A percentile compares a stretch with the other conserved stretches of the same genome.
phyloP scores from a whole-genome alignment of 1,140 invertebrate genomes.

The Meloidogyne exigua region DNA sequence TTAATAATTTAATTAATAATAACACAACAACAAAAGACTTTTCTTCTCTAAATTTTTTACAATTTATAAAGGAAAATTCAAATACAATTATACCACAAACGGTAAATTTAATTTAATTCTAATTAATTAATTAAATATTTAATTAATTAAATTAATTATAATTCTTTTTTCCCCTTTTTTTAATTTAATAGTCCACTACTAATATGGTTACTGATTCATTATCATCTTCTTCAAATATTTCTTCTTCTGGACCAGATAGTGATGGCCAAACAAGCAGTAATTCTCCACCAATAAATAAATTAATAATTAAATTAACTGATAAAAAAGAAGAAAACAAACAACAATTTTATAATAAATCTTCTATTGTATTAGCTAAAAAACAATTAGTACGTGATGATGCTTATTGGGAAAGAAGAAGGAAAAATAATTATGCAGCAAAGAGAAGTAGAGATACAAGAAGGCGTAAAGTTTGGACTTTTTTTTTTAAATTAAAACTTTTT shows the following conservation, averaged over 20 bases:
- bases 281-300: constrained; percentile 1
- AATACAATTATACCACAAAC: neutral
- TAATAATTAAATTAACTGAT: constrained; percentile 2
- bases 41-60: neutral
- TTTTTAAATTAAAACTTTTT: neutral
- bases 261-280: neutral
- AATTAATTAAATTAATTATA: no score
- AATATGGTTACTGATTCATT: neutral
- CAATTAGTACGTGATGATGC: constrained; percentile 72
- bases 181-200: no score
- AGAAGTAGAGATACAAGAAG: constrained; percentile 82
- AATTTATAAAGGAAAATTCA: neutral
- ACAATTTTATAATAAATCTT: neutral
- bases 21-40: neutral
- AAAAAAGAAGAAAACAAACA: constrained; percentile 1
- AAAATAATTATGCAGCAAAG: constrained; percentile 94
- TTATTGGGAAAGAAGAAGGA: constrained; percentile 81
- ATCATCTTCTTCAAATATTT: neutral
- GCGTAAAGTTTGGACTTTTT: constrained; percentile 69
- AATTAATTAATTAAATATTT: no score
- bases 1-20: neutral
- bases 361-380: constrained; percentile 21
- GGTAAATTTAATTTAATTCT: neutral
- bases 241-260: neutral
- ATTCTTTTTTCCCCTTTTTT: no score